Evolutionary conservation across 2,888 invertebrate species (phyloP), one percentile per base, ranked within the genome.

Genomic region (Salpingus planirostris): DNA sequence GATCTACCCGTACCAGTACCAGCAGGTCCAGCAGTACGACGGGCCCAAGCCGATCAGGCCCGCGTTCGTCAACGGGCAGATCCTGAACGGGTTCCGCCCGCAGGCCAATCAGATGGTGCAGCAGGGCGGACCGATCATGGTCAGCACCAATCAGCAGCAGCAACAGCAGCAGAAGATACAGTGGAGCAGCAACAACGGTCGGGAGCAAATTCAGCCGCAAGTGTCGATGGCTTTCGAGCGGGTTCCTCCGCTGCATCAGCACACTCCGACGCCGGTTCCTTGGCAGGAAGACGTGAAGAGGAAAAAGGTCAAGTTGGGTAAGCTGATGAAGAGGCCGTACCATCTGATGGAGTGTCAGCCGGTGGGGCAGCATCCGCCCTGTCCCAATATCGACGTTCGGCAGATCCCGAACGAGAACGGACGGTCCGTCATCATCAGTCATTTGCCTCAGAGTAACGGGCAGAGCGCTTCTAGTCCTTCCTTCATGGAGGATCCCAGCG

Each of bases 401-500:
- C 71, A 73, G 47, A 67, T 74, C 43, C 68, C 64, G 14, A 54
- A 53, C 43, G 71, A 69, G 36, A 62, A 61, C 27, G 47, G 40
- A 38, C 54, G 65, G 40, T 57, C 64, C 3, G 47, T 58, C 14
- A 52, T 59, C 29, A 50, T 57, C 25, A 55, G 57, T 39, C 57
- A 60, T 31, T 46, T 55, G 35, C 48, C 52, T 5, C 59, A 59
- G 37, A 47, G 40, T 36, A 4, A 8, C 4, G 5, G 11, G 11
- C 24, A 24, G 22, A 50, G 37, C 33, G 45, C 57, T 13, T 46
- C 60, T 13, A 68, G 76, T 42, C 87, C 87, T 1, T 89, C 89
- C 15, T 91, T 90, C 58, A 78, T 91, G 71, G 91, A 92, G 46
- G 90, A 92, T 63, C 90, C 91, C 0, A 85, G 81, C 52, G 91